Conservation (phyloP, 2,888 invertebrate genomes). For the Meteorus cinctellus region DNA sequence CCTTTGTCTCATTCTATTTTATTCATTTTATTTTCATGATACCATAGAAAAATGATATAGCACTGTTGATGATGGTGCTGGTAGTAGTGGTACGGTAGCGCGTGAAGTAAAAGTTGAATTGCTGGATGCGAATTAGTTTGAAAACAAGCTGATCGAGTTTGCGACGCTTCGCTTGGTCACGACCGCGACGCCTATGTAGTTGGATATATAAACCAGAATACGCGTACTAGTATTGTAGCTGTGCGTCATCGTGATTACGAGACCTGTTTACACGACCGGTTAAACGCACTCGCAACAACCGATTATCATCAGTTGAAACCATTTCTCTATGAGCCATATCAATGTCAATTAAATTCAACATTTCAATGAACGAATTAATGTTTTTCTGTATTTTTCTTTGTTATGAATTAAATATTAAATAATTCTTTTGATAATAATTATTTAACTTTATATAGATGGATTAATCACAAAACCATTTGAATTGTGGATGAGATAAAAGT, state of each 20-base stretch:
- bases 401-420: no score
- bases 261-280: conserved; percentile 32
- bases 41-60: no score
- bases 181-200: conserved; percentile 41
- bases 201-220: conserved; percentile 17
- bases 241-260: conserved; percentile 30
- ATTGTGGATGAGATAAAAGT: no score
- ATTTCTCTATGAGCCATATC: neutral
- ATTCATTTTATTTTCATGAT: no score
- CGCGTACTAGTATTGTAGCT: neutral
- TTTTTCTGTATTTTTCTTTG: neutral
- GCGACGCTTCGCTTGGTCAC: conserved; percentile 38
- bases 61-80: no score
- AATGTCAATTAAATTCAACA: neutral
- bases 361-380: no score
- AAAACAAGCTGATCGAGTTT: conserved; percentile 60
- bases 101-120: conserved; percentile 59
- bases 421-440: no score
- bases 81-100: no score
- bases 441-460: neutral
- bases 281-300: neutral
- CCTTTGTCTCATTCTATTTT: no score
- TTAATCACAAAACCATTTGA: neutral
- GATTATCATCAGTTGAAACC: neutral
- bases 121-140: conserved; percentile 57